These are phyloP conservation scores for Apamea anceps DNA, from an alignment of 2,888 invertebrate genomes.

Conservation along the genomic window DNA sequence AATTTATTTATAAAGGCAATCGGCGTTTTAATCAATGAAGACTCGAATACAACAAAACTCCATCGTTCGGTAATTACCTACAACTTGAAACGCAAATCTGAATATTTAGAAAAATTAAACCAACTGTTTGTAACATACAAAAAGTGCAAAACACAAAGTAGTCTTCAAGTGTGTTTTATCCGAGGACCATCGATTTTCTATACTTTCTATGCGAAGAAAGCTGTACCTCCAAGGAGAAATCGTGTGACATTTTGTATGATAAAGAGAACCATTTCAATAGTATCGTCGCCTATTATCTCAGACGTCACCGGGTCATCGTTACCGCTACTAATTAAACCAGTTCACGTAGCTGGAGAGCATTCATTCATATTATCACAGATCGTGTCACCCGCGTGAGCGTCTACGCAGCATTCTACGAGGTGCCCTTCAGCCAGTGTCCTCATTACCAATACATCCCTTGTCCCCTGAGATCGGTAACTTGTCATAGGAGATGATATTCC, in stretches of 20 bases:
- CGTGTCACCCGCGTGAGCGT: constrained; percentile 13
- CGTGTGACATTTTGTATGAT: constrained; percentile 18
- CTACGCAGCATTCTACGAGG: constrained; percentile 16
- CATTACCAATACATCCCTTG: constrained; percentile 24
- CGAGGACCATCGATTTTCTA: neutral
- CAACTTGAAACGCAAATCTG: neutral
- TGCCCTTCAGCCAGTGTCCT: constrained; percentile 29
- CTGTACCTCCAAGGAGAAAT: constrained; percentile 17
- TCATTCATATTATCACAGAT: constrained; percentile 32
- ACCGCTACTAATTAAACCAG: constrained; percentile 31
- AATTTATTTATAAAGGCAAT: constrained; percentile 2
- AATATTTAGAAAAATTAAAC: neutral
- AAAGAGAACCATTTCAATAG: constrained; percentile 34
- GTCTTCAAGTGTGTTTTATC: constrained; percentile 22
- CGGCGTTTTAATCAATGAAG: neutral
- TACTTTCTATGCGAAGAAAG: constrained; percentile 25
- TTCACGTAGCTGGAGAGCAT: constrained; percentile 14
- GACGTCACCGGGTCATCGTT: constrained; percentile 37
- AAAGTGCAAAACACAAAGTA: neutral
- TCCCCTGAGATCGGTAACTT: constrained; percentile 32
- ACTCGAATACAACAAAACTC: neutral
- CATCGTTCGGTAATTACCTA: neutral
- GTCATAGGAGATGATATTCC: constrained; percentile 24
- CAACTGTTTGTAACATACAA: neutral
- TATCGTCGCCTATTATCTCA: constrained; percentile 29